Evolutionary conservation across 1,140 invertebrate genomes (phyloP).

Genomic region (Heliothis virescens): DNA sequence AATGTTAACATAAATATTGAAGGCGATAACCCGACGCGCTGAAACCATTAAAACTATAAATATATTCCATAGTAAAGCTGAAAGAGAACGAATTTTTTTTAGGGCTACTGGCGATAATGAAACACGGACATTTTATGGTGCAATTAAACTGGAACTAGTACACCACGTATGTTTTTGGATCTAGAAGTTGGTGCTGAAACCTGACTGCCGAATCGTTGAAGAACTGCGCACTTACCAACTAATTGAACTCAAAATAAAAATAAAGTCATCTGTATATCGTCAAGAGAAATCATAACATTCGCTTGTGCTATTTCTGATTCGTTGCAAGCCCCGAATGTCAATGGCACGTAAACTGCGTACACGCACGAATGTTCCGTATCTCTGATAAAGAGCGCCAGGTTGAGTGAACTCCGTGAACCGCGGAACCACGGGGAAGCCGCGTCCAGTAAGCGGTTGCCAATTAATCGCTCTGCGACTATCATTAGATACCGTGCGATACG

Average conservation of each 20-base stretch:
- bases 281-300: slow-evolving; percentile 8
- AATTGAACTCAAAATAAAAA: slow-evolving; percentile 29
- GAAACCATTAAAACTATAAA: slow-evolving; percentile 31
- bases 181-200: not conserved
- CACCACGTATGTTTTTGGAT: not conserved
- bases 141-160: slow-evolving; percentile 26
- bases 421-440: slow-evolving; percentile 52
- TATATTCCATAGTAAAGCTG: slow-evolving; percentile 39
- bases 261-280: slow-evolving; percentile 25
- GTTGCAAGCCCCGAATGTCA: slow-evolving; percentile 71
- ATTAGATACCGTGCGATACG: slow-evolving; percentile 47
- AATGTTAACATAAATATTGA: slow-evolving; percentile 21
- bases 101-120: slow-evolving; percentile 9
- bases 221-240: slow-evolving; percentile 15
- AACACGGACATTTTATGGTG: slow-evolving; percentile 20
- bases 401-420: slow-evolving; percentile 59
- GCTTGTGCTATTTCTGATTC: slow-evolving; percentile 67
- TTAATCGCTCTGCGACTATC: slow-evolving; percentile 47
- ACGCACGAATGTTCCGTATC: slow-evolving; percentile 51
- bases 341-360: slow-evolving; percentile 74
- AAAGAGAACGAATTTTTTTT: slow-evolving; percentile 35
- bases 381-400: slow-evolving; percentile 65
- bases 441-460: slow-evolving; percentile 51
- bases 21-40: slow-evolving; percentile 29
- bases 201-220: not conserved